These are phyloP conservation scores for Pandemis corylana DNA, from an alignment of 2,888 invertebrate species.

Conservation along the genomic window DNA sequence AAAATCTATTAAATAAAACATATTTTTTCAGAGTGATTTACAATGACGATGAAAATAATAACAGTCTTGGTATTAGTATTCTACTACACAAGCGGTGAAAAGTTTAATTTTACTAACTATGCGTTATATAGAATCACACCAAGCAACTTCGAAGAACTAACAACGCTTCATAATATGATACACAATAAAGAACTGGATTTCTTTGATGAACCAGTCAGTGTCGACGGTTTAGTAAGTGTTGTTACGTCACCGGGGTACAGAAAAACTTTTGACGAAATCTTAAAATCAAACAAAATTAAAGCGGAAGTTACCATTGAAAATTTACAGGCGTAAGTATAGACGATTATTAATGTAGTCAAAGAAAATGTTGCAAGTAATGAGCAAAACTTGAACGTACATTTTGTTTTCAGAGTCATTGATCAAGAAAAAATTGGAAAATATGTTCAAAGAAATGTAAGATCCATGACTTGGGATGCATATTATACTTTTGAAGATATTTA, in stretches of 20 bases:
- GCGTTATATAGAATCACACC: conserved; percentile 69
- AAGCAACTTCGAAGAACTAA: conserved; percentile 55
- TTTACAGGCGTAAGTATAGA: conserved; percentile 36
- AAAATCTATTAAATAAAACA: neutral
- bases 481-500: conserved; percentile 42
- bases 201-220: conserved; percentile 41
- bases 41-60: conserved; percentile 24
- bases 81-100: conserved; percentile 41
- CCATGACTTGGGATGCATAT: conserved; percentile 42
- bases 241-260: conserved; percentile 64
- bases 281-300: conserved; percentile 48
- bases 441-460: conserved; percentile 26
- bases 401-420: conserved; percentile 41
- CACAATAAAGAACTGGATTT: conserved; percentile 43
- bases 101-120: conserved; percentile 58
- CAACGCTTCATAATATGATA: conserved; percentile 51
- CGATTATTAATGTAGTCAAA: neutral
- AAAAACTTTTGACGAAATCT: conserved; percentile 52
- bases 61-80: conserved; percentile 10
- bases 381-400: neutral
- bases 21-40: neutral
- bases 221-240: conserved; percentile 49
- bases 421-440: conserved; percentile 41
- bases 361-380: neutral
- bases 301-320: conserved; percentile 58